Evolutionary conservation across 2,888 invertebrate species (phyloP).

Genomic region (Clitarchus hookeri): DNA sequence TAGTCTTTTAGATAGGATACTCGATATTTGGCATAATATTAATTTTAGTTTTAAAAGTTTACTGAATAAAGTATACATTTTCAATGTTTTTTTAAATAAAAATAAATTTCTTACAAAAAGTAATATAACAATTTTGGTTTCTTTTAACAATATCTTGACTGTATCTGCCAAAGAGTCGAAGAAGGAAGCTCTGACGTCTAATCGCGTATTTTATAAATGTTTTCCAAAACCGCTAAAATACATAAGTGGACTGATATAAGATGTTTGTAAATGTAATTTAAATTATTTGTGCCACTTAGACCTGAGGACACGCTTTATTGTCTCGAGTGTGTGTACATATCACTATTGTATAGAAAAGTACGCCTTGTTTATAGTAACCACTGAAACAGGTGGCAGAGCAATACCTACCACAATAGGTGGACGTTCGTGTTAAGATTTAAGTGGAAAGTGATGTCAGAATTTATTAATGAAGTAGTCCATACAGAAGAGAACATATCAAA

Average conservation of each 20-base stretch:
- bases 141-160: not conserved
- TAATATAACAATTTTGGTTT: not conserved
- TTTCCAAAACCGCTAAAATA: not conserved
- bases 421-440: too few relatives aligned
- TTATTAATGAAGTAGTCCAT: not conserved
- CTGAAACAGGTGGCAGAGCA: not conserved
- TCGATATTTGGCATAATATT: too few relatives aligned
- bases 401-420: not conserved
- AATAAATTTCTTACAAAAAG: not conserved
- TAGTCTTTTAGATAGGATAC: too few relatives aligned
- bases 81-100: too few relatives aligned
- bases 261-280: not conserved
- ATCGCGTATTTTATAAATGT: not conserved
- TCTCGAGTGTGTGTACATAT: constrained; percentile 14
- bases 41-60: too few relatives aligned
- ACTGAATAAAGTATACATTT: too few relatives aligned
- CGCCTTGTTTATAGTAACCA: not conserved
- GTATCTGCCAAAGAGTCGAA: not conserved
- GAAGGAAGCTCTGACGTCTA: not conserved
- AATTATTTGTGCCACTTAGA: not conserved
- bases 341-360: not conserved
- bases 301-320: not conserved
- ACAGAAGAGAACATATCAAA: not conserved
- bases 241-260: not conserved
- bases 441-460: not conserved